These are phyloP conservation scores for Bos javanicus DNA, from an alignment of 2,113 vertebrate genomes.

Conservation along the genomic window DNA sequence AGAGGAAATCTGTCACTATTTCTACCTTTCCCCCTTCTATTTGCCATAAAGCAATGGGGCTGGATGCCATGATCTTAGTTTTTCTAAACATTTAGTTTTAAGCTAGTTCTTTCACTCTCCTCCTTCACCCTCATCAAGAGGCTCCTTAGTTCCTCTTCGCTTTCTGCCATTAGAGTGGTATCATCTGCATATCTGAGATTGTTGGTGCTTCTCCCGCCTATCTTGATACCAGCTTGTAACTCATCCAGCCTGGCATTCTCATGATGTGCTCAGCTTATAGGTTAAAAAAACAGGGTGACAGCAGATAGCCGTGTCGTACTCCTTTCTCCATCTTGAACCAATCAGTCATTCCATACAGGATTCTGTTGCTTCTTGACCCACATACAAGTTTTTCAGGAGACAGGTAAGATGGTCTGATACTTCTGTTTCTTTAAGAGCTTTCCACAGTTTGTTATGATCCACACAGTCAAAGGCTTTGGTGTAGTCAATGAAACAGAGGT, in stretches of 20 bases:
- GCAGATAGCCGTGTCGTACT: rapidly evolving
- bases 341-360: neutral
- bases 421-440: neutral
- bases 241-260: neutral
- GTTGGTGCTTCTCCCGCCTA: neutral
- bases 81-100: neutral
- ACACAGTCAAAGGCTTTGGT: neutral
- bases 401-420: neutral
- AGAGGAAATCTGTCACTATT: neutral
- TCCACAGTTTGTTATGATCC: neutral
- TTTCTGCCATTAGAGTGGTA: neutral
- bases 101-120: neutral
- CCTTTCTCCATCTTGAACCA: neutral
- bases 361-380: neutral
- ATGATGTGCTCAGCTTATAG: neutral
- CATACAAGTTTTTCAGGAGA: neutral
- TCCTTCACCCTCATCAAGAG: neutral
- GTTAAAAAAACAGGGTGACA: neutral
- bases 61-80: neutral
- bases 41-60: neutral
- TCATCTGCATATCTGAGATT: neutral
- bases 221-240: neutral
- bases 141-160: neutral
- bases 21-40: neutral
- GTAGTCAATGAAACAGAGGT: neutral